phyloP scores from a whole-genome alignment of 2,888 invertebrate species.

The Aethes cnicana region DNA sequence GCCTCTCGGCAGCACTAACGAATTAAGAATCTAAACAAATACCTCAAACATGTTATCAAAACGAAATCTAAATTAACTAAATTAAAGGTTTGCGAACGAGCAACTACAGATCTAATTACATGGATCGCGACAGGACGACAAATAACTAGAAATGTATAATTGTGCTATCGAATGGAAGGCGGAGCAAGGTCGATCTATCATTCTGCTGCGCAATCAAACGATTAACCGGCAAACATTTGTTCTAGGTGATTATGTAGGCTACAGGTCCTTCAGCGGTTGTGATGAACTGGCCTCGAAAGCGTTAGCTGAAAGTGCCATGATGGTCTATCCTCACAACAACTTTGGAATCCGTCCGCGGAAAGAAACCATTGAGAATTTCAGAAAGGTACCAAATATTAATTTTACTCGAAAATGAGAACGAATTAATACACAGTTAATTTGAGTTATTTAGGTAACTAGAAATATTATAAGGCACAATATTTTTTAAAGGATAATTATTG shows the following conservation, averaged over 20 bases:
- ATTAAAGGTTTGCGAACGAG: slow-evolving; percentile 47
- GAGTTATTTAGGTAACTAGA: too few species aligned
- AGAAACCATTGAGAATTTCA: slow-evolving; percentile 43
- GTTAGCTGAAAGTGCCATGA: slow-evolving; percentile 28
- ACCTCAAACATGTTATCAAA: slow-evolving; percentile 33
- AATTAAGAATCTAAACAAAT: too few species aligned
- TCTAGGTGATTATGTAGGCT: slow-evolving; percentile 60
- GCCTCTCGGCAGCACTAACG: too few species aligned
- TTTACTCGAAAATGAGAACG: neutral
- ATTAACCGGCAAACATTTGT: slow-evolving; percentile 69
- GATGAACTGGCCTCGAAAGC: neutral
- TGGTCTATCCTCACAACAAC: slow-evolving; percentile 46
- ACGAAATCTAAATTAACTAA: slow-evolving; percentile 44
- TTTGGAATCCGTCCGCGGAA: slow-evolving; percentile 49
- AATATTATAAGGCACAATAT: too few species aligned
- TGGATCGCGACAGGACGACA: slow-evolving; percentile 49
- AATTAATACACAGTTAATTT: too few species aligned
- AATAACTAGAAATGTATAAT: slow-evolving; percentile 67
- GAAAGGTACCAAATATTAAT: slow-evolving; percentile 47
- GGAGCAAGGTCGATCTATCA: slow-evolving; percentile 74
- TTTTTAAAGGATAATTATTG: slow-evolving; percentile 59
- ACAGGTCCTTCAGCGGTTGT: slow-evolving; percentile 36
- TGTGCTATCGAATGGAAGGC: slow-evolving; percentile 67
- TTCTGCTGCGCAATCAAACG: slow-evolving; percentile 64
- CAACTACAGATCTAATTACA: slow-evolving; percentile 54